These are phyloP conservation scores for Pygoscelis adeliae DNA, from an alignment of 2,113 vertebrate genomes.

Conservation along the genomic window DNA sequence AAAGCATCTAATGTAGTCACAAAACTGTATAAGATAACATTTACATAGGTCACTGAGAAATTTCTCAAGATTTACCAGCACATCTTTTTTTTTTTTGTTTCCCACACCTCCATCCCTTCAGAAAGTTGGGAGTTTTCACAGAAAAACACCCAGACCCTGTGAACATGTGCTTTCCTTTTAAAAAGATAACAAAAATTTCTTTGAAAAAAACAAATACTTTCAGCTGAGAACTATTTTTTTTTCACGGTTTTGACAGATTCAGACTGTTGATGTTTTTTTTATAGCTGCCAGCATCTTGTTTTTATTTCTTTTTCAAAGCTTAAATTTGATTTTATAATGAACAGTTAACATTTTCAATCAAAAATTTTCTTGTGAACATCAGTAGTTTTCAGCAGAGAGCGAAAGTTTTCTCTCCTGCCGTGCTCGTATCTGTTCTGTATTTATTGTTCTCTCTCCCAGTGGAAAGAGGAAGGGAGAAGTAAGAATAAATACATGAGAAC, in stretches of 20 bases:
- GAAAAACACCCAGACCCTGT: not conserved
- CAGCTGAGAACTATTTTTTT: not conserved
- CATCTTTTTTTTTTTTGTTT: not conserved
- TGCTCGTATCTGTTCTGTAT: not conserved
- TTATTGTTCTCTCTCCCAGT: not conserved
- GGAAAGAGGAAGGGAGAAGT: not conserved
- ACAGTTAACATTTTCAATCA: not conserved
- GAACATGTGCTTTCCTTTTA: not conserved
- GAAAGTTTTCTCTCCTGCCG: not conserved
- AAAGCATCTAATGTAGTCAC: not conserved
- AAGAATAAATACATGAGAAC: not conserved
- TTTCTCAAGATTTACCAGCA: not conserved
- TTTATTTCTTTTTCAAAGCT: not conserved
- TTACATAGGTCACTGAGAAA: not conserved
- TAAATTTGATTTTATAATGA: not conserved
- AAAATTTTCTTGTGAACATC: not conserved
- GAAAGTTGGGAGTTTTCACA: conserved; percentile 7
- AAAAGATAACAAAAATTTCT: not conserved
- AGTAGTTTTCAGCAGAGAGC: not conserved
- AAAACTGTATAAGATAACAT: not conserved
- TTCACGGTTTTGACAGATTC: not conserved
- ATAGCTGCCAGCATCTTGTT: not conserved
- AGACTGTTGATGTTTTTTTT: not conserved
- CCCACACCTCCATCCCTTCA: not conserved
- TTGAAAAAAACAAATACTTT: not conserved